Evolutionary conservation across 2,797 vertebrate species (phyloP).

Genomic region (Tenualosa thibaudeaui): DNA sequence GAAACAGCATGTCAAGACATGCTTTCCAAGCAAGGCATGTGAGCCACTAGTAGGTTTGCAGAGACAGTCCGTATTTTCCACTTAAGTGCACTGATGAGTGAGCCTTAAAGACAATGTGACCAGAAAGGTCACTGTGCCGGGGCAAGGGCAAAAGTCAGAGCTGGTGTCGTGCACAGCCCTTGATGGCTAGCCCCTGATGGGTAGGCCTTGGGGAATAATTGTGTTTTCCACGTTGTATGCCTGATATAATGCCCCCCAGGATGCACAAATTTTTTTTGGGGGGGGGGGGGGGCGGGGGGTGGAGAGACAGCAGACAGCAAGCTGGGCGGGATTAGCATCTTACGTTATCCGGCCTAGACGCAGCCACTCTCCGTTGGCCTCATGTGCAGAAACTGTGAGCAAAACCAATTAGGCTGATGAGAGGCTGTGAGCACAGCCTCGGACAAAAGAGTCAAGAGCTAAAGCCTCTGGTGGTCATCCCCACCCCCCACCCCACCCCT

Average conservation of each 20-base stretch:
- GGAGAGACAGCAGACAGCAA: not conserved
- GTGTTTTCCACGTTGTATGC: not conserved
- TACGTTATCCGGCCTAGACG: slow-evolving; percentile 34
- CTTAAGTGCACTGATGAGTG: not conserved
- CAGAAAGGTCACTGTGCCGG: not conserved
- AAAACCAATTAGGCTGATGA: slow-evolving; percentile 68
- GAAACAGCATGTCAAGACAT: not conserved
- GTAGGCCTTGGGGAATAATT: no score
- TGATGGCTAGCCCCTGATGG: not conserved
- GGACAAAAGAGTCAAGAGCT: not conserved
- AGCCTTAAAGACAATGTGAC: not conserved
- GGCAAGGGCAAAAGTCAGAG: not conserved
- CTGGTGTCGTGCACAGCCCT: not conserved
- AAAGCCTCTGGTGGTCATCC: not conserved
- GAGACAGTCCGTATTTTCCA: not conserved
- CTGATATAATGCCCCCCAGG: not conserved
- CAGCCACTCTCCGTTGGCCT: slow-evolving; percentile 56
- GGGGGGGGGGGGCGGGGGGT: not conserved
- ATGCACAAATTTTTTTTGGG: not conserved
- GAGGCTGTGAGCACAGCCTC: slow-evolving; percentile 29
- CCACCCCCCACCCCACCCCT: not conserved
- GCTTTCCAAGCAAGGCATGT: not conserved
- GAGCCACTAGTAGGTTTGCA: not conserved
- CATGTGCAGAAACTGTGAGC: slow-evolving; percentile 51
- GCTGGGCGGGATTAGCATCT: slow-evolving; percentile 51